These are phyloP conservation scores for Halichondria panicea DNA, from an alignment of 37 sponge, comb jelly and placozoan genomes.

Conservation along the genomic window DNA sequence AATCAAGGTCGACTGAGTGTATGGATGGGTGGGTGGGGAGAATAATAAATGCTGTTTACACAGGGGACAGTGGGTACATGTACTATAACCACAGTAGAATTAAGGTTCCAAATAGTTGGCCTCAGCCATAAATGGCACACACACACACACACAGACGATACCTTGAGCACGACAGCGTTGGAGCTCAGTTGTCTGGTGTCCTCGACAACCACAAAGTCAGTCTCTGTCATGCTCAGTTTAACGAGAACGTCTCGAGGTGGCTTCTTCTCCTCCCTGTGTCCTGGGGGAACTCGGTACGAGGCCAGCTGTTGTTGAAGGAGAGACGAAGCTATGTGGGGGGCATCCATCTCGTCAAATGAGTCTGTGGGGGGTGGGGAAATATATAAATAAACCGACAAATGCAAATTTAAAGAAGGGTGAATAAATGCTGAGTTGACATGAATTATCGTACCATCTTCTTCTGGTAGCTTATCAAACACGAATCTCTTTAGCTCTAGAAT, in stretches of 20 bases:
- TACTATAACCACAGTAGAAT: not conserved
- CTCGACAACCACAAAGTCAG: constrained; percentile 93
- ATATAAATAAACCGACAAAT: constrained; percentile 3
- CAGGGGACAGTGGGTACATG: too few species aligned
- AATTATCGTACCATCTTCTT: too few species aligned
- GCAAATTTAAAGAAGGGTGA: not conserved
- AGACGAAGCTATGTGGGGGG: not conserved
- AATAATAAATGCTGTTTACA: too few species aligned
- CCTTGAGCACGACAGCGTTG: constrained; percentile 88
- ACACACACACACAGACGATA: too few species aligned
- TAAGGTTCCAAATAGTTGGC: not conserved
- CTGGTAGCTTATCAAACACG: constrained; percentile 61
- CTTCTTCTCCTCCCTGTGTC: constrained; percentile 17
- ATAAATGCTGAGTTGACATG: not conserved
- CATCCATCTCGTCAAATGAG: not conserved
- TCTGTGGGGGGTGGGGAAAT: not conserved
- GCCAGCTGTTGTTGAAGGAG: constrained; percentile 16
- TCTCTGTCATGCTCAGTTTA: constrained; percentile 86
- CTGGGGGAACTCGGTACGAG: not conserved
- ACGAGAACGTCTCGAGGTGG: constrained; percentile 51
- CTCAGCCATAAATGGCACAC: not conserved
- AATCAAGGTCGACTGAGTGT: constrained; percentile 65
- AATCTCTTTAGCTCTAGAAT: constrained; percentile 72
- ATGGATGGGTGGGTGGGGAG: too few species aligned
- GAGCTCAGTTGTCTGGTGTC: constrained; percentile 58